Evolutionary conservation across 2,113 vertebrate genomes (phyloP).

Genomic region (Nerophis ophidion): DNA sequence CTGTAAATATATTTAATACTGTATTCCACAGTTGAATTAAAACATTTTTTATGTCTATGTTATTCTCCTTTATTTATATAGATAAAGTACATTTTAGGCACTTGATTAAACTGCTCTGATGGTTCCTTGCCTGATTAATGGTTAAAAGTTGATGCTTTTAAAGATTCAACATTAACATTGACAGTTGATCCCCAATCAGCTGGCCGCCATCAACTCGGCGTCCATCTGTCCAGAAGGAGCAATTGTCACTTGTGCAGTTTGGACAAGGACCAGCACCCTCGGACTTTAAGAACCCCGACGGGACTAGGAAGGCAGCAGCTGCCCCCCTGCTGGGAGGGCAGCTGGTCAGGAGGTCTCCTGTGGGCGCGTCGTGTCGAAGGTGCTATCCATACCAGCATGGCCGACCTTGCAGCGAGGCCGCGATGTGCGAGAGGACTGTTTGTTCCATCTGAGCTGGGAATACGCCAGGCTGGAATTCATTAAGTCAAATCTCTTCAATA

Average conservation of each 20-base stretch:
- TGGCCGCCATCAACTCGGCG: too few relatives aligned
- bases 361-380: slow-evolving; percentile 15
- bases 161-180: too few relatives aligned
- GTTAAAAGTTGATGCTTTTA: too few relatives aligned
- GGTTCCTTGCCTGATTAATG: too few relatives aligned
- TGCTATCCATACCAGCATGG: neutral
- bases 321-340: slow-evolving; percentile 6
- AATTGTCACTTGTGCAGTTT: slow-evolving; percentile 5
- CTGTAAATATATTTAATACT: too few relatives aligned
- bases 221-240: slow-evolving; percentile 1
- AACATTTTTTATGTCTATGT: too few relatives aligned
- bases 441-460: slow-evolving; percentile 23
- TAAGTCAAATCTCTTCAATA: slow-evolving; percentile 15
- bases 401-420: slow-evolving; percentile 14
- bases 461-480: slow-evolving; percentile 23
- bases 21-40: too few relatives aligned
- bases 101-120: too few relatives aligned
- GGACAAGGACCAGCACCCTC: slow-evolving; percentile 7
- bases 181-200: too few relatives aligned
- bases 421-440: slow-evolving; percentile 6
- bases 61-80: too few relatives aligned
- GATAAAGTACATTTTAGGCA: too few relatives aligned
- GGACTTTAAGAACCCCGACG: slow-evolving; percentile 3
- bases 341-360: slow-evolving; percentile 32
- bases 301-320: neutral